Evolutionary conservation across 2,113 vertebrate species (phyloP), one percentile per base, ranked within the genome.

Genomic region (Micronycteris hirsuta): DNA sequence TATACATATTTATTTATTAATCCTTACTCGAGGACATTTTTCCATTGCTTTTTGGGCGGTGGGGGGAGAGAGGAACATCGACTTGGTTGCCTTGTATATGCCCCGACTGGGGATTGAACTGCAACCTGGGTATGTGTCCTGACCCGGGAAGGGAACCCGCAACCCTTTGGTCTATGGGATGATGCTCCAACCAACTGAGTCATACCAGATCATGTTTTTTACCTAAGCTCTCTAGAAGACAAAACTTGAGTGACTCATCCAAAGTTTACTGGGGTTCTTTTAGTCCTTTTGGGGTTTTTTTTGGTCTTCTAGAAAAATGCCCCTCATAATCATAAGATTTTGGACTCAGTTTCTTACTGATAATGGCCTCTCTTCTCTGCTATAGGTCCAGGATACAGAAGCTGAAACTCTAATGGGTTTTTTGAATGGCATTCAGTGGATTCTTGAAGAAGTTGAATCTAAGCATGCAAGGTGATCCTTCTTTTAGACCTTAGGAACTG

Each of bases 401-500:
- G 99, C 98, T 92, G 99, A 99, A 95, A 99, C 99, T 33, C 98
- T 99, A 31, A 95, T 91, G 22, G 99, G 99, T 33, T 98, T 99
- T 94, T 93, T 99, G 94, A 98, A 98, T 95, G 99, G 99, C 54
- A 98, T 99, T 93, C 98, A 99, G 17, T 99, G 99, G 99, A 97
- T 99, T 89, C 98, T 99, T 90, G 98, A 98, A 97, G 98, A 99
- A 97, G 98, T 98, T 86, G 99, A 98, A 78, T 95, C 97, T 98
- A 98, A 98, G 98, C 97, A 41, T 98, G 4, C 96, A 95, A 91
- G 95, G 81, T 98, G 95, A 98, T 80, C 38, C 31, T 94, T 41
- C 14, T 86, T 71, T 41, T 12, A 24, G 93, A 93, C 49, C 13
- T 93, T 70, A 33, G 54, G 43, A 86, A 92, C 41, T 67, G 70